Evolutionary conservation across 2,113 vertebrate genomes (phyloP).

Genomic region (Melanostigma gelatinosum): DNA sequence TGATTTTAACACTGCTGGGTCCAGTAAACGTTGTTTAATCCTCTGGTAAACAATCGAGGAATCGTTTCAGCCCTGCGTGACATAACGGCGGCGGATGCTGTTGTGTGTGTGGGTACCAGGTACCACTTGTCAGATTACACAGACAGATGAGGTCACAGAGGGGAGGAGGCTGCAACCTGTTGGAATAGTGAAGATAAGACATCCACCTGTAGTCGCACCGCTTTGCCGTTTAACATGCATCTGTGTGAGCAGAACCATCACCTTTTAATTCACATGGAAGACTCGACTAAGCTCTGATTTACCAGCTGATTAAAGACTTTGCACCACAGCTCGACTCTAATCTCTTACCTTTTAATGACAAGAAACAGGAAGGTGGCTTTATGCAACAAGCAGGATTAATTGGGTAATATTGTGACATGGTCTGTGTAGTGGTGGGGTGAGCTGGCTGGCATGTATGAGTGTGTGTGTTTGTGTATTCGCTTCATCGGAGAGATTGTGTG

Average conservation of each 20-base stretch:
- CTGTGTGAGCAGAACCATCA: background rate
- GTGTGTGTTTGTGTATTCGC: constrained; percentile 41
- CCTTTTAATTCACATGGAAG: too few relatives aligned
- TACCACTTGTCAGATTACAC: background rate
- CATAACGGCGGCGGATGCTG: background rate
- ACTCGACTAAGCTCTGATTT: too few relatives aligned
- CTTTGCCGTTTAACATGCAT: background rate
- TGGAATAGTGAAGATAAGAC: background rate
- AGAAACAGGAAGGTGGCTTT: constrained; percentile 23
- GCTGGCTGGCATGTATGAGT: constrained; percentile 17
- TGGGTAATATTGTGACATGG: constrained; percentile 61
- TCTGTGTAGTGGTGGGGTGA: constrained; percentile 57
- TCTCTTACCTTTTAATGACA: constrained; percentile 12
- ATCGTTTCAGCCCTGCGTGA: background rate
- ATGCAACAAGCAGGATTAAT: constrained; percentile 60
- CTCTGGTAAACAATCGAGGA: background rate
- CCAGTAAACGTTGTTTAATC: background rate
- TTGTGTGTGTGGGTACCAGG: constrained; percentile 8
- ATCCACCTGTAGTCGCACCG: background rate
- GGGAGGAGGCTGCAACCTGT: background rate
- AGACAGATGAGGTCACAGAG: background rate
- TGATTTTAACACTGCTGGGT: background rate
- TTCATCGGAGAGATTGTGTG: constrained; percentile 62
- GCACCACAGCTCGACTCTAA: constrained; percentile 3
- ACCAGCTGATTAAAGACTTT: too few relatives aligned